Evolutionary conservation across 2,888 invertebrate species (phyloP).

Genomic region (Drosophila buzzatii): DNA sequence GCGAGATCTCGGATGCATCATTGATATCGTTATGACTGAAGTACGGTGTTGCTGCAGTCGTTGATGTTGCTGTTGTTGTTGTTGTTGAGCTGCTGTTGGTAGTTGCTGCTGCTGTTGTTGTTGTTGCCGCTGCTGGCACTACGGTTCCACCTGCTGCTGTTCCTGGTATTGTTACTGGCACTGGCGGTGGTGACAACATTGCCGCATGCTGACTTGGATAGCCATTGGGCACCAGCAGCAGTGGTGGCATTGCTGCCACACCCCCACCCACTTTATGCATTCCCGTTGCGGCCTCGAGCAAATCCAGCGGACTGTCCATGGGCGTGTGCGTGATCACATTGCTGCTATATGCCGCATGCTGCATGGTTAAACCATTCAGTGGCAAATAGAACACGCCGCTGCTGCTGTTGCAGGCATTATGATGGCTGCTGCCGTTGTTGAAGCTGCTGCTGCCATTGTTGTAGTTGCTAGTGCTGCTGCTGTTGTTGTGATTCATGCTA

Average conservation of each 20-base stretch:
- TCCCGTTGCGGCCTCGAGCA: conserved; percentile 30
- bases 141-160: conserved; percentile 15
- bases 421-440: conserved; percentile 19
- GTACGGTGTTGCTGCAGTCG: conserved; percentile 44
- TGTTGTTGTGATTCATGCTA: neutral
- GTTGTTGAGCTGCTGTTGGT: conserved; percentile 13
- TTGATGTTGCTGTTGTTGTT: conserved; percentile 20
- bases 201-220: conserved; percentile 49
- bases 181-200: conserved; percentile 60
- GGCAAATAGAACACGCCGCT: conserved; percentile 67
- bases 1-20: conserved; percentile 85
- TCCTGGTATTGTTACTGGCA: conserved; percentile 10
- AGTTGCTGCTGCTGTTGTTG: conserved; percentile 3
- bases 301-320: conserved; percentile 42
- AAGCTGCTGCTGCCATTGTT: neutral
- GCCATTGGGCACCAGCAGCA: conserved; percentile 56
- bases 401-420: conserved; percentile 25
- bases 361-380: conserved; percentile 56
- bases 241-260: conserved; percentile 32
- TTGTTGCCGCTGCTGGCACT: conserved; percentile 19
- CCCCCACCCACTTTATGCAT: conserved; percentile 30
- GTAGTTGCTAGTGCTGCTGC: conserved; percentile 12
- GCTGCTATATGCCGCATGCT: conserved; percentile 65
- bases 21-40: conserved; percentile 83
- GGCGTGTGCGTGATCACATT: conserved; percentile 37